phyloP scores from a whole-genome alignment of 2,888 invertebrate genomes.

The Coelinius sp. region DNA sequence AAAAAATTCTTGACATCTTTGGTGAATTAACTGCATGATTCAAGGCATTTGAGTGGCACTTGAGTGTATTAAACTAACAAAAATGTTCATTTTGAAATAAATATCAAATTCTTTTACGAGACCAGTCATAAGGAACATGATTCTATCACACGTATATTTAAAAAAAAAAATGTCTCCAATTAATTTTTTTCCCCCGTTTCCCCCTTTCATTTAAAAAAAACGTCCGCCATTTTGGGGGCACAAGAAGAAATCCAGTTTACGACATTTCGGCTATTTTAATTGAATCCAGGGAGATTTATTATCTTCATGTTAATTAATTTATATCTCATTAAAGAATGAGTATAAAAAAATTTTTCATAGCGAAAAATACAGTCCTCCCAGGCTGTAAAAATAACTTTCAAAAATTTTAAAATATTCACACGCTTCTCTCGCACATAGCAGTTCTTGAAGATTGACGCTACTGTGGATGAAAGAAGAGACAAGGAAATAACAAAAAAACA shows the following conservation, averaged over 20 bases:
- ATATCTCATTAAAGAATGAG: too few species aligned
- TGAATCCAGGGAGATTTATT: too few species aligned
- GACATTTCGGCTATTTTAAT: too few species aligned
- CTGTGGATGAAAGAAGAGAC: constrained; percentile 44
- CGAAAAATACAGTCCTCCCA: too few species aligned
- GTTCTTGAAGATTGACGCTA: constrained; percentile 46
- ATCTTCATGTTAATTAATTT: too few species aligned
- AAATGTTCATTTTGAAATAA: constrained; percentile 11
- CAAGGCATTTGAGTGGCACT: constrained; percentile 41
- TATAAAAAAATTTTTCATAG: neutral
- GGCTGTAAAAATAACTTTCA: constrained; percentile 33
- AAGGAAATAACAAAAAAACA: constrained; percentile 15
- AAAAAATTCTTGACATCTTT: constrained; percentile 46
- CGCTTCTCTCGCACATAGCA: constrained; percentile 50
- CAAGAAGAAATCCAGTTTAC: too few species aligned
- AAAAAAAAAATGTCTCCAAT: too few species aligned
- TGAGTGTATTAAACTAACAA: constrained; percentile 15
- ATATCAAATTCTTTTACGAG: neutral
- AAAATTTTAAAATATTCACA: constrained; percentile 62
- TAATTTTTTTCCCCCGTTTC: too few species aligned
- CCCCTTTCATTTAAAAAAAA: too few species aligned
- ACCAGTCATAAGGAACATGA: neutral
- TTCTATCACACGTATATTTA: too few species aligned
- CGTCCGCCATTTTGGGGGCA: too few species aligned
- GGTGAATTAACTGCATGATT: constrained; percentile 48